Percentiles rank a stretch among this genome's conserved stretches.
phyloP scores from a whole-genome alignment of 2,797 vertebrate species.

The Pelobates cultripes region DNA sequence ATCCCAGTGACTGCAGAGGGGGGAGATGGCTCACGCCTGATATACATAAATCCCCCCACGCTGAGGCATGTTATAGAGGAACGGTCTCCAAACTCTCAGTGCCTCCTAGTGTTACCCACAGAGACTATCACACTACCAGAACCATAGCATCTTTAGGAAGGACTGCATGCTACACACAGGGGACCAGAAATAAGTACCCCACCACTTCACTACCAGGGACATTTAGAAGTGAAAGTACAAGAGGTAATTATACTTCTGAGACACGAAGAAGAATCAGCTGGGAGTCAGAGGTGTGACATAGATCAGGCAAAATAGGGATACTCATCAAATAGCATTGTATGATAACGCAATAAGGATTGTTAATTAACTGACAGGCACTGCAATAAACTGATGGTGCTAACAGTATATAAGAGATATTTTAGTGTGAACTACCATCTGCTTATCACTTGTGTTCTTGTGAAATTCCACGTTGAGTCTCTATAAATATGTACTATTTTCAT shows the following conservation, averaged over 20 bases:
- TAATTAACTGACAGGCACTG: too few relatives aligned
- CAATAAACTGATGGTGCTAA: too few relatives aligned
- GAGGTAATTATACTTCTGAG: conserved; percentile 73
- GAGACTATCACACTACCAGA: conserved; percentile 72
- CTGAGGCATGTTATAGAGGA: conserved; percentile 81
- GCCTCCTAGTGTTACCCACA: conserved; percentile 74
- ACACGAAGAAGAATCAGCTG: conserved; percentile 90
- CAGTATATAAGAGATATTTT: too few relatives aligned
- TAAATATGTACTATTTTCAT: too few relatives aligned
- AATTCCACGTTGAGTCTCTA: too few relatives aligned
- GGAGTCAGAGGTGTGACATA: conserved; percentile 93
- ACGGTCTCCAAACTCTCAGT: conserved; percentile 70
- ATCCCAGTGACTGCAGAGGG: conserved; percentile 4
- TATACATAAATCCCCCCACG: conserved; percentile 79
- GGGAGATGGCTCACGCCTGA: conserved; percentile 42
- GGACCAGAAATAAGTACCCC: conserved; percentile 57
- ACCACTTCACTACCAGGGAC: conserved; percentile 66
- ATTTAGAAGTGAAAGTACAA: conserved; percentile 69
- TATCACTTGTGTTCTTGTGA: too few relatives aligned
- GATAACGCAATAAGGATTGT: conserved; percentile 25
- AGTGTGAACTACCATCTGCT: too few relatives aligned
- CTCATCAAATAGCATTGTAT: too few relatives aligned
- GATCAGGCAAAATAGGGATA: too few relatives aligned
- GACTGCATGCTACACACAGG: conserved; percentile 32
- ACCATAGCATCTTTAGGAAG: conserved; percentile 69